Conservation (phyloP, 1,140 invertebrate species). For the Pemphigus obesinymphae region DNA sequence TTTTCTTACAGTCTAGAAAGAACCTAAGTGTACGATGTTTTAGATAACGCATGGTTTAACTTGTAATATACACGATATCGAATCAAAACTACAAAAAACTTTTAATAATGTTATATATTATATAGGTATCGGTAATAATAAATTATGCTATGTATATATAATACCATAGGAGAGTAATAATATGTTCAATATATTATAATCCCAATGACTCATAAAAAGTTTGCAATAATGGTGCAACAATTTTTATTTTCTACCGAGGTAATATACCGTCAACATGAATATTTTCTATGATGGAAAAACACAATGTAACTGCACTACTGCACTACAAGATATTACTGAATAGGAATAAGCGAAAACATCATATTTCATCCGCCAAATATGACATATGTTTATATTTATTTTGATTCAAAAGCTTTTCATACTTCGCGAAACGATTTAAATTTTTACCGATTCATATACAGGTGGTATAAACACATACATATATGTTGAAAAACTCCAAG, state of each 20-base stretch:
- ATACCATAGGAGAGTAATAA: background rate
- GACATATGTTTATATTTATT: background rate
- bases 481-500: too few relatives aligned
- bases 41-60: too few relatives aligned
- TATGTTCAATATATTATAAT: background rate
- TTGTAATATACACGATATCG: too few relatives aligned
- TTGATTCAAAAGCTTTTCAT: background rate
- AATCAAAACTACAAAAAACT: too few relatives aligned
- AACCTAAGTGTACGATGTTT: too few relatives aligned
- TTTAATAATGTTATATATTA: too few relatives aligned
- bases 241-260: background rate
- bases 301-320: background rate
- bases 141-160: too few relatives aligned
- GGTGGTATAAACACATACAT: too few relatives aligned
- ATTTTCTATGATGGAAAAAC: background rate
- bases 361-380: background rate
- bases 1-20: too few relatives aligned
- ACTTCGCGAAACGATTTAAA: background rate
- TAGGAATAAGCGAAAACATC: background rate
- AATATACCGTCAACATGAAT: background rate
- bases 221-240: background rate
- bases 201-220: background rate
- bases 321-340: background rate
- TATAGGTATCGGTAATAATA: too few relatives aligned
- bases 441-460: too few relatives aligned